Base-by-base conservation (phyloP, 1,140 invertebrate genomes). In the Lethrus apterus region DNA sequence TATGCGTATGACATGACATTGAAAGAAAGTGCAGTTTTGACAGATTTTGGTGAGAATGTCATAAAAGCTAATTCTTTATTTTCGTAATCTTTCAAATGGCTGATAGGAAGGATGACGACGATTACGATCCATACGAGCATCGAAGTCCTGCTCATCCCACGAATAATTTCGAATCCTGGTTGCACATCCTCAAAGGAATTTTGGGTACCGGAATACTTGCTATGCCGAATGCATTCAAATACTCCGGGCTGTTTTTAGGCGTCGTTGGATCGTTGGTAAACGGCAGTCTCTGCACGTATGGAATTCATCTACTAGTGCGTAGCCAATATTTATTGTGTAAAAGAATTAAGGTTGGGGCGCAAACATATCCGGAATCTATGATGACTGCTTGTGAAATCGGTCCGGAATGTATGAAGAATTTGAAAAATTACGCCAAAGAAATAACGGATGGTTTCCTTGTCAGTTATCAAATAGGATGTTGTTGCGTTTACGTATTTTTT, bases 191-290 rank as follows among this genome's bases (percentile, higher is more conserved):
- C 23, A 80, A 80, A 61, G 75, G 73, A 29, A 81, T 80, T 51
- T 69, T 84, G 42, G 81, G 81, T 2, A 83, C 80, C 0, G 81
- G 81, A 9, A 78, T 84, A 41, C 61, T 84, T 45, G 82, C 81
- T 5, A 81, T 84, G 75, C 80, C 81, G 11, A 67, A 74, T 50
- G 80, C 81, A 8, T 76, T 84, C 46, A 70, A 71, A 24, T 72
- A 82, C 56, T 70, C 79, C 8, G 82, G 82, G 14, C 69, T 80
- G 47, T 62, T 73, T 41, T 74, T 77, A 41, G 76, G 76, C 4
- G 48, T 69, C 3, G 56, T 76, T 1, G 70, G 70, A 4, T 72
- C 75, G 0, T 48, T 76, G 2, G 47, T 78, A 2, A 75, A 81
- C 48, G 78, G 77, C 3, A 50, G 76, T 4, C 60, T 80, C 18